Conservation (phyloP, 2,113 vertebrate genomes). For the Nothobranchius kuhntae region DNA sequence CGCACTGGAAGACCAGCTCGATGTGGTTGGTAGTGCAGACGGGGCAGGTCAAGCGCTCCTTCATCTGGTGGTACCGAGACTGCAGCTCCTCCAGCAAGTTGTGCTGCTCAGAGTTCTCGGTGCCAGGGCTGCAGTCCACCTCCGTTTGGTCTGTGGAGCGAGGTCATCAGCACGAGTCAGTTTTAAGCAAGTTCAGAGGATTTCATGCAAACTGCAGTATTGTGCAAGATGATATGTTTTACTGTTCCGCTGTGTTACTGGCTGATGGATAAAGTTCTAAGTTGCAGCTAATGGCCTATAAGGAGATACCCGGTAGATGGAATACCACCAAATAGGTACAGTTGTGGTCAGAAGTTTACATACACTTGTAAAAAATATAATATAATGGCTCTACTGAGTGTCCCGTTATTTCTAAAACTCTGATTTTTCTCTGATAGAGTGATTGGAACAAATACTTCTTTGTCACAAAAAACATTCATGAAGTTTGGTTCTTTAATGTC, state of each 20-base stretch:
- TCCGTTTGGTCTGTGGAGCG: constrained; percentile 88
- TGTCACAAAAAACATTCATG: too few relatives aligned
- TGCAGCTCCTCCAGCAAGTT: constrained; percentile 97
- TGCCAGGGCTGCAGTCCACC: constrained; percentile 84
- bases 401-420: too few relatives aligned
- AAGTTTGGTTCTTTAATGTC: too few relatives aligned
- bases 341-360: too few relatives aligned
- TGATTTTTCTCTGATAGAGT: too few relatives aligned
- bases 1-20: constrained; percentile 97
- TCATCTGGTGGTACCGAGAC: constrained; percentile 97
- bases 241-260: neutral
- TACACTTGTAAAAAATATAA: too few relatives aligned
- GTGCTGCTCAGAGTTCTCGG: constrained; percentile 85
- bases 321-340: too few relatives aligned
- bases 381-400: too few relatives aligned
- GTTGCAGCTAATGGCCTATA: too few relatives aligned
- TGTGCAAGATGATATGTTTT: constrained; percentile 9
- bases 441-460: too few relatives aligned
- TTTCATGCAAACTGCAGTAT: neutral
- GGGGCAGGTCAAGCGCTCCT: constrained; percentile 97
- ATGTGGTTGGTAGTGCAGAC: constrained; percentile 99
- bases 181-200: constrained; percentile 7
- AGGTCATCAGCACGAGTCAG: neutral
- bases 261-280: too few relatives aligned
- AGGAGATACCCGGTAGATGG: too few relatives aligned